Evolutionary conservation across 1,140 invertebrate genomes (phyloP).

Genomic region (Harlomillsia oculata): DNA sequence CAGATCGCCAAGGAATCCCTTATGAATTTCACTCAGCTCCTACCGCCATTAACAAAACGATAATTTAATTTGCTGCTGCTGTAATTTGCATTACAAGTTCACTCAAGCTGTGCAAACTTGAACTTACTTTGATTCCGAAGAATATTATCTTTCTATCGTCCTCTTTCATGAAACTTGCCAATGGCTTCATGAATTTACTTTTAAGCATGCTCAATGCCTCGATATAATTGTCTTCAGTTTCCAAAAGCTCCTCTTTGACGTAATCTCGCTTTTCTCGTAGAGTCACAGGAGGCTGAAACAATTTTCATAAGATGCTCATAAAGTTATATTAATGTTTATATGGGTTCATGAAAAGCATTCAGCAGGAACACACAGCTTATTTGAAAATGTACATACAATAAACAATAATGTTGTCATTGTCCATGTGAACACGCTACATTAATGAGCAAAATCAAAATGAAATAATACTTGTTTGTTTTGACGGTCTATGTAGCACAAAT

Average conservation of each 20-base stretch:
- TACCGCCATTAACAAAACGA: constrained; percentile 37
- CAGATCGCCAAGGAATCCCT: constrained; percentile 70
- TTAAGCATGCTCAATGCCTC: constrained; percentile 83
- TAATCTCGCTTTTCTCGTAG: constrained; percentile 77
- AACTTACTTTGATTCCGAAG: constrained; percentile 70
- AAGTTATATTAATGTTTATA: not conserved
- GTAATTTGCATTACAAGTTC: no score
- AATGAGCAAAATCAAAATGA: not conserved
- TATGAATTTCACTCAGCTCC: constrained; percentile 78
- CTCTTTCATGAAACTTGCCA: constrained; percentile 59
- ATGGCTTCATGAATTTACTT: constrained; percentile 65
- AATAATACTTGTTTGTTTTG: constrained; percentile 25
- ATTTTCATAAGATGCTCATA: not conserved
- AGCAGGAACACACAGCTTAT: not conserved
- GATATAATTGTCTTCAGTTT: constrained; percentile 94
- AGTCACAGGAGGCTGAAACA: constrained; percentile 28
- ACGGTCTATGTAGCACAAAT: constrained; percentile 56
- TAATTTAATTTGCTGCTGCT: no score
- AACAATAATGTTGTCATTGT: no score
- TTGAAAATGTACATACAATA: no score
- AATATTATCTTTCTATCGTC: constrained; percentile 73
- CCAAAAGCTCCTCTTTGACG: constrained; percentile 87
- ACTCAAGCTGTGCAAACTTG: no score
- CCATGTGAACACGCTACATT: not conserved
- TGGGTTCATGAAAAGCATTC: not conserved